Conservation (phyloP, 2,888 invertebrate species). For the Temnothorax unifasciatus region DNA sequence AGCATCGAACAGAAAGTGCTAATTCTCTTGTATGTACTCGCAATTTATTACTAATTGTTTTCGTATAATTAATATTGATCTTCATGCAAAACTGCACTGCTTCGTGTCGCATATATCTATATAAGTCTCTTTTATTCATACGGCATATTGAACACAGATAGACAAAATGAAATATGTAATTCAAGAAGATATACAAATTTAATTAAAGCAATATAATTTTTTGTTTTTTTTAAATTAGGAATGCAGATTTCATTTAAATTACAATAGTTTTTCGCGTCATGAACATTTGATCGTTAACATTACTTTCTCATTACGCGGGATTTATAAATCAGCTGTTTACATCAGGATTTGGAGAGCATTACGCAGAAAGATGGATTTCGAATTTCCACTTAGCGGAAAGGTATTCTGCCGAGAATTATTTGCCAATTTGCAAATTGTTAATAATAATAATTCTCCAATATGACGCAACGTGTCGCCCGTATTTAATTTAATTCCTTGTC, state of each 20-base stretch:
- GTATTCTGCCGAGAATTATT: background rate
- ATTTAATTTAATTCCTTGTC: conserved; percentile 6
- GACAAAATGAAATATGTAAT: background rate
- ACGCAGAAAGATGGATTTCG: background rate
- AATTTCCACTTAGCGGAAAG: background rate
- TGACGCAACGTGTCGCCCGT: background rate
- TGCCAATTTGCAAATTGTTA: background rate
- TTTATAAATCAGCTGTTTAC: background rate
- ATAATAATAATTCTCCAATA: background rate
- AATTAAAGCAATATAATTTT: background rate
- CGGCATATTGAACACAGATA: background rate
- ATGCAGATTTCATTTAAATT: background rate
- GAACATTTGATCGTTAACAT: background rate
- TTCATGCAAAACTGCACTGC: background rate
- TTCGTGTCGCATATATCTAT: background rate
- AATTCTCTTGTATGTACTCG: conserved; percentile 2
- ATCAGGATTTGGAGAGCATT: background rate
- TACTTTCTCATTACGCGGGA: background rate
- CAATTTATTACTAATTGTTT: background rate
- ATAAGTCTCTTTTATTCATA: background rate
- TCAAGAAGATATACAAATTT: background rate
- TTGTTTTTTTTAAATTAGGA: background rate
- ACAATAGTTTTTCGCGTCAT: background rate
- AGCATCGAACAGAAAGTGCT: background rate
- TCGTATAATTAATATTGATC: background rate